These are phyloP conservation scores for Aphelenchoides fujianensis DNA, from an alignment of 1,140 invertebrate genomes.

Conservation along the genomic window DNA sequence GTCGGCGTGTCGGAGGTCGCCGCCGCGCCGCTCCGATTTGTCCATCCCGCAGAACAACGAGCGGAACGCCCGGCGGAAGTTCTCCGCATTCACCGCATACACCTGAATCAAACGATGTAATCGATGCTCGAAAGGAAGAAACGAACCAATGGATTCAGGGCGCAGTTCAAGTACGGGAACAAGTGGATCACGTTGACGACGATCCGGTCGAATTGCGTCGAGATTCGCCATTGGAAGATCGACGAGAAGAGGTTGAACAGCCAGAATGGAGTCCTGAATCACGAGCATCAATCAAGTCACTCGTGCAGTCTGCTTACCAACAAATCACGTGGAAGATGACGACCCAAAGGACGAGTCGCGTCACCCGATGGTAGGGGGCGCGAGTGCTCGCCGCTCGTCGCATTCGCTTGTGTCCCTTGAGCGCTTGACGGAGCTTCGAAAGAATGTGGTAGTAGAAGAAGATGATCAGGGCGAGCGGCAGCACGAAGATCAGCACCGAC, in stretches of 20 bases:
- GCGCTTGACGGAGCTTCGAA: conserved; percentile 57
- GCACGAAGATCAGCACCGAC: conserved; percentile 58
- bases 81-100: conserved; percentile 58
- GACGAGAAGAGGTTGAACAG: conserved; percentile 61
- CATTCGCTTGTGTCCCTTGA: conserved; percentile 54
- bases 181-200: conserved; percentile 61
- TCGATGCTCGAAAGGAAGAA: too few relatives aligned
- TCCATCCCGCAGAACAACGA: conserved; percentile 41
- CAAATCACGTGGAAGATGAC: conserved; percentile 61
- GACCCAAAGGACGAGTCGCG: conserved; percentile 59
- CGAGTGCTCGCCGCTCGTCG: conserved; percentile 37
- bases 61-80: conserved; percentile 59
- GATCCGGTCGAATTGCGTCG: conserved; percentile 58
- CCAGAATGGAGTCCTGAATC: conserved; percentile 60
- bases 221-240: conserved; percentile 57
- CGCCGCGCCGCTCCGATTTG: not conserved
- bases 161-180: conserved; percentile 61
- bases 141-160: conserved; percentile 59
- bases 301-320: conserved; percentile 42
- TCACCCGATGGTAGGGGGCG: conserved; percentile 60
- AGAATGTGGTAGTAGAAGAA: conserved; percentile 62
- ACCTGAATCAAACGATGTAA: too few relatives aligned
- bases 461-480: conserved; percentile 53
- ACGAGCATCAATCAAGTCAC: not conserved
- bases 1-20: not conserved